A percentile compares a stretch with the other conserved stretches of the same genome.
These are phyloP conservation scores for Drosophila trichaetosa DNA, from an alignment of 2,888 invertebrate genomes.

Conservation along the genomic window DNA sequence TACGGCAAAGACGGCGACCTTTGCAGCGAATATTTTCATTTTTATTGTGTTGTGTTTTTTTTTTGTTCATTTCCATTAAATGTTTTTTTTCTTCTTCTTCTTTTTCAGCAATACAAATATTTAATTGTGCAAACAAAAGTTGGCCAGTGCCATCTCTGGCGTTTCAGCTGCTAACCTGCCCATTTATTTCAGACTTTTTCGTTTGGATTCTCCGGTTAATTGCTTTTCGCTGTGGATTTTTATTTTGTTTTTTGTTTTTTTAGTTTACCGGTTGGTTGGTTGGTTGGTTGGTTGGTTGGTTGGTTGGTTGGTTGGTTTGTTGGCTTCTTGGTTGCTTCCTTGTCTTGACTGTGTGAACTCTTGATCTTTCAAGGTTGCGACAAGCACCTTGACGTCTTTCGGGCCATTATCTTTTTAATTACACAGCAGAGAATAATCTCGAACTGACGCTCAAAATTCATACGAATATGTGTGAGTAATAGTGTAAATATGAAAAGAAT, in stretches of 20 bases:
- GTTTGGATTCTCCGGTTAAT: slow-evolving; percentile 55
- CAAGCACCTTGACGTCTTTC: slow-evolving; percentile 46
- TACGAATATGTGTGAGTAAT: slow-evolving; percentile 23
- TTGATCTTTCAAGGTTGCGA: slow-evolving; percentile 75
- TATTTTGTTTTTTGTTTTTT: slow-evolving; percentile 3
- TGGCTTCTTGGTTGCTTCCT: slow-evolving; percentile 43
- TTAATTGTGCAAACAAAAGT: slow-evolving; percentile 71
- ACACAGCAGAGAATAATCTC: slow-evolving; percentile 47
- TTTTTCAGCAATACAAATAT: slow-evolving; percentile 44
- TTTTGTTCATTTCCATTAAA: slow-evolving; percentile 13
- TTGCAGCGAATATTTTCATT: slow-evolving; percentile 40
- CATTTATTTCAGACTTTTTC: slow-evolving; percentile 20
- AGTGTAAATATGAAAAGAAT: slow-evolving; percentile 39
- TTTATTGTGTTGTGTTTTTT: slow-evolving; percentile 25
- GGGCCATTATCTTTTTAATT: slow-evolving; percentile 72
- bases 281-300: slow-evolving; percentile 24
- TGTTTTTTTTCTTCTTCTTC: not conserved
- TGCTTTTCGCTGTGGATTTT: slow-evolving; percentile 65
- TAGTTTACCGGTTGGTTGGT: slow-evolving; percentile 34
- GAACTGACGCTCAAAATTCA: slow-evolving; percentile 22
- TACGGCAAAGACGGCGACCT: slow-evolving; percentile 54
- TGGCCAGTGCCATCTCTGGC: slow-evolving; percentile 49
- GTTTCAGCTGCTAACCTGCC: slow-evolving; percentile 30
- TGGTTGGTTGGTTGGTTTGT: slow-evolving; percentile 22
- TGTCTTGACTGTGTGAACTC: slow-evolving; percentile 55